Evolutionary conservation across 2,888 invertebrate species (phyloP).

Genomic region (Aphodius granarius): DNA sequence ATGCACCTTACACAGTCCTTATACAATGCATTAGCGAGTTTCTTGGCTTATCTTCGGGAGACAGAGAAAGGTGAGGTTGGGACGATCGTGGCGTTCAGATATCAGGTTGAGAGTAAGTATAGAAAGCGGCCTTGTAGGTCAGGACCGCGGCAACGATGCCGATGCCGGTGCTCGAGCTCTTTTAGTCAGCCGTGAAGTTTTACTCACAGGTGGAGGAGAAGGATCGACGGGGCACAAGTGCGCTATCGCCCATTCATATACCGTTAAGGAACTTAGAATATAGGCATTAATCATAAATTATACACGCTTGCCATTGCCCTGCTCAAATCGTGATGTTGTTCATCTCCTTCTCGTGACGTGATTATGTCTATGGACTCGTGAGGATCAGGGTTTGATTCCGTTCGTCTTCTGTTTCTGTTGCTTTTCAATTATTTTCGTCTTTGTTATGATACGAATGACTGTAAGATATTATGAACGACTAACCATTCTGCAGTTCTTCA

Average conservation of each 20-base stretch:
- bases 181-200: too few species aligned
- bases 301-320: neutral
- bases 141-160: slow-evolving; percentile 4
- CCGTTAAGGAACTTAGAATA: neutral
- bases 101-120: neutral
- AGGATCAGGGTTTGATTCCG: neutral
- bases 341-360: neutral
- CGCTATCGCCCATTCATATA: neutral
- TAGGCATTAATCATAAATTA: neutral
- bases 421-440: too few species aligned
- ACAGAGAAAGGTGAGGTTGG: neutral
- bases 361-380: neutral
- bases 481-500: too few species aligned
- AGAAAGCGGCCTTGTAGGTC: slow-evolving; percentile 27
- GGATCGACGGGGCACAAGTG: neutral
- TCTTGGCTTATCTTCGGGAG: neutral
- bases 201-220: slow-evolving; percentile 1
- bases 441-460: too few species aligned
- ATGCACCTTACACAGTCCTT: neutral
- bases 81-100: neutral
- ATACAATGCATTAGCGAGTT: neutral
- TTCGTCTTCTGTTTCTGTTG: neutral
- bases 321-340: neutral
- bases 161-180: slow-evolving; percentile 2
- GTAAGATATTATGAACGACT: too few species aligned